Percentiles rank a stretch among this genome's conserved stretches.
These are phyloP conservation scores for Drosophila quinaria DNA, from an alignment of 2,888 invertebrate genomes.

Conservation along the genomic window DNA sequence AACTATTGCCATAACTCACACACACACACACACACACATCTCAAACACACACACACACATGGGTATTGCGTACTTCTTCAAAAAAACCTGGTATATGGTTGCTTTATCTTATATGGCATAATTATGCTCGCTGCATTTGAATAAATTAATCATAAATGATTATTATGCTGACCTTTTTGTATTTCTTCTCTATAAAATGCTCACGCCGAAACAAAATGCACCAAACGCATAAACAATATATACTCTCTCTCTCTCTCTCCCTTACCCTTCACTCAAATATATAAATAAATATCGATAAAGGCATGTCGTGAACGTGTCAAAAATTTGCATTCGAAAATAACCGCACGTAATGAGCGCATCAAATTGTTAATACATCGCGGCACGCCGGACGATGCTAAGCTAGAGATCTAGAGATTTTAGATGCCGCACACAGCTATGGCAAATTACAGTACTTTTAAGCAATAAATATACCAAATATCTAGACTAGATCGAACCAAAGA, in stretches of 20 bases:
- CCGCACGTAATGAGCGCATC: conserved; percentile 94
- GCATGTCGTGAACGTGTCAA: conserved; percentile 94
- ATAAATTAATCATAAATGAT: conserved; percentile 45
- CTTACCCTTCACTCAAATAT: conserved; percentile 23
- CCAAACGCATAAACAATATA: conserved; percentile 30
- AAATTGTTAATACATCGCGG: conserved; percentile 95
- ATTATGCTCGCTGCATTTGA: conserved; percentile 67
- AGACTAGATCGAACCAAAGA: conserved; percentile 65
- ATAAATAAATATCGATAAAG: conserved; percentile 86
- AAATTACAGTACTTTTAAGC: conserved; percentile 43
- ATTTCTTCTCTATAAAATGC: conserved; percentile 59
- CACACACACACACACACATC: conserved; percentile 34
- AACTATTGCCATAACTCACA: conserved; percentile 47
- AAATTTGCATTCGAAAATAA: conserved; percentile 94
- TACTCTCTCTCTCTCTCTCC: conserved; percentile 30
- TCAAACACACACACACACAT: conserved; percentile 51
- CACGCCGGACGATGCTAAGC: conserved; percentile 91
- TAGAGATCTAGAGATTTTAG: conserved; percentile 86
- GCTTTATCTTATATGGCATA: conserved; percentile 65
- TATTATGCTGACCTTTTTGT: conserved; percentile 62
- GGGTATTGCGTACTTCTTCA: conserved; percentile 78
- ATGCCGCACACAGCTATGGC: conserved; percentile 54
- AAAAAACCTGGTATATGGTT: conserved; percentile 69
- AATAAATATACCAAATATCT: conserved; percentile 43
- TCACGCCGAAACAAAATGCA: conserved; percentile 58